Evolutionary conservation across 2,888 invertebrate species (phyloP).

Genomic region (Drosophila sordidula): DNA sequence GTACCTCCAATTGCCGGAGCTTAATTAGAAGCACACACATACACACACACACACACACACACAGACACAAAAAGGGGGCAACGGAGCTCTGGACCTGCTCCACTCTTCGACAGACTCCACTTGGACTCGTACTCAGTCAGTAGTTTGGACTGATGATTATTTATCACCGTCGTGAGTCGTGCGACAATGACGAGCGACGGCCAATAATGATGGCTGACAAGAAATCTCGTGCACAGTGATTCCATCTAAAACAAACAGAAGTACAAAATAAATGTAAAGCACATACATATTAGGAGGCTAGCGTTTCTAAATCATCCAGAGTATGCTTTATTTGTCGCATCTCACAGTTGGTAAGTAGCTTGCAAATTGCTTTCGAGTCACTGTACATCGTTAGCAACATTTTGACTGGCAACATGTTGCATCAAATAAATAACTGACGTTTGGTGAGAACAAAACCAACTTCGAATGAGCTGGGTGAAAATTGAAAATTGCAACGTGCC

Average conservation of each 20-base stretch:
- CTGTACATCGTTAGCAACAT: conserved; percentile 67
- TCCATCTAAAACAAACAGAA: neutral
- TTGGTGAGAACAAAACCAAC: conserved; percentile 69
- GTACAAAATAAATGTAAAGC: neutral
- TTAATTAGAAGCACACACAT: conserved; percentile 68
- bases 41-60: conserved; percentile 23
- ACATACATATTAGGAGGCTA: neutral
- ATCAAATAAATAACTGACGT: conserved; percentile 53
- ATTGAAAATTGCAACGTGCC: conserved; percentile 1
- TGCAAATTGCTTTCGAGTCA: conserved; percentile 8
- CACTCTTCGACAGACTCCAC: conserved; percentile 14
- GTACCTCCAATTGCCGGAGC: conserved; percentile 68
- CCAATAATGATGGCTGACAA: conserved; percentile 32
- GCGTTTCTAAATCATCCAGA: too few relatives aligned
- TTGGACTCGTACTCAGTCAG: conserved; percentile 24
- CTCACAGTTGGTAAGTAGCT: neutral
- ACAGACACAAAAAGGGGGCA: conserved; percentile 2
- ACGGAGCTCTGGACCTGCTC: conserved; percentile 34
- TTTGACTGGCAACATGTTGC: conserved; percentile 59
- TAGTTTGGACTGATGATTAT: conserved; percentile 69
- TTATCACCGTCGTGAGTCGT: conserved; percentile 81
- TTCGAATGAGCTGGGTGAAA: conserved; percentile 10
- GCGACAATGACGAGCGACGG: conserved; percentile 73
- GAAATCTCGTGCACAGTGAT: conserved; percentile 31
- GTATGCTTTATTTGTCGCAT: neutral